Base-by-base conservation (phyloP, 2,113 vertebrate species). In the Sigmodon hispidus region DNA sequence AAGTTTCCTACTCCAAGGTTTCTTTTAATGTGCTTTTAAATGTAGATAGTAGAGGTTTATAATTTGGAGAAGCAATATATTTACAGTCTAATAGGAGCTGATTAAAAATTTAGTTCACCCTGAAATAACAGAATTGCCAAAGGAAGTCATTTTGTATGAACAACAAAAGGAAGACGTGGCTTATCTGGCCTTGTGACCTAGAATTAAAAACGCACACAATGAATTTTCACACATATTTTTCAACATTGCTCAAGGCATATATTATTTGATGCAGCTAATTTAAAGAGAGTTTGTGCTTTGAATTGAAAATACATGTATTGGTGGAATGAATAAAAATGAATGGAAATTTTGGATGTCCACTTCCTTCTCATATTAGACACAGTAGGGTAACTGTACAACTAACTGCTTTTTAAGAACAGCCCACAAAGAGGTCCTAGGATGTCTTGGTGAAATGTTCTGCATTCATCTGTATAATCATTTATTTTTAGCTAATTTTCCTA, bases 91-190 rank as follows among this genome's bases (percentile, higher is more conserved):
- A 90, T 77, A 94, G 63, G 43, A 61, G 84, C 45, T 90, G 86
- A 89, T 91, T 72, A 96, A 97, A 96, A 93, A 79, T 73, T 93
- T 95, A 95, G 81, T 93, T 93, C 61, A 72, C 50, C 29, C 87
- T 91, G 90, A 96, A 96, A 93, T 94, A 95, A 93, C 93, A 75
- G 73, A 91, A 77, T 97, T 2, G 8, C 86, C 72, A 96, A 94
- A 96, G 90, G 88, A 94, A 96, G 94, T 95, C 1, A 86, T 92
- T 92, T 92, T 95, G 77, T 87, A 57, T 95, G 95, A 93, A 93
- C 85, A 86, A 97, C 88, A 95, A 95, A 95, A 86, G 45, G 52
- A 95, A 90, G 83, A 50, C 17, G 57, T 90, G 36, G 96, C 79
- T 96, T 72, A 80, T 93, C 80, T 94, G 90, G 87, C 80, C 87